Evolutionary conservation across 2,888 invertebrate species (phyloP).

Genomic region (Trypoxylon attenuatum): DNA sequence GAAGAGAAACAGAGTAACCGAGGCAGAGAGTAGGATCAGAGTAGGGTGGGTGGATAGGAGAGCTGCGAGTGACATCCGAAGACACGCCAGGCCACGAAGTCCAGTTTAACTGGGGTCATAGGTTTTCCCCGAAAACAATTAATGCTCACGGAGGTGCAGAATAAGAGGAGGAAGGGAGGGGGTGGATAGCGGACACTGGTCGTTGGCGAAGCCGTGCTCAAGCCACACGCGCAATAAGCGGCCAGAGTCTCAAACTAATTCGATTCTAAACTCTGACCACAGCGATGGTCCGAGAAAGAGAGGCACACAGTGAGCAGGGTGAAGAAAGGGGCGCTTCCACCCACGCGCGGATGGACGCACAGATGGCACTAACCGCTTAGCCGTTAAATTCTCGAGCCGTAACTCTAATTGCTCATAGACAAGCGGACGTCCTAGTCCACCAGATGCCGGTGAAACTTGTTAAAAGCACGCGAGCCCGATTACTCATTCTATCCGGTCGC

Average conservation of each 20-base stretch:
- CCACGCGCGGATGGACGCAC: slow-evolving; percentile 66
- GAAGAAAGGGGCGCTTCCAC: slow-evolving; percentile 36
- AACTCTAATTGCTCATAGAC: slow-evolving; percentile 75
- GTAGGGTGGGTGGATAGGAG: not conserved
- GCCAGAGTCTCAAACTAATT: slow-evolving; percentile 73
- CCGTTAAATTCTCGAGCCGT: slow-evolving; percentile 74
- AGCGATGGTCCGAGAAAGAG: slow-evolving; percentile 50
- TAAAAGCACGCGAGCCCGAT: slow-evolving; percentile 58
- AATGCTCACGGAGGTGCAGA: slow-evolving; percentile 54
- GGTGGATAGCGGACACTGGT: not conserved
- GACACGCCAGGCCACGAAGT: not conserved
- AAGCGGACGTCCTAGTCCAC: slow-evolving; percentile 69
- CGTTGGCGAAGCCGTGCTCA: slow-evolving; percentile 46
- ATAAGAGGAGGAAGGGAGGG: not conserved
- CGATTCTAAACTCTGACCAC: slow-evolving; percentile 75
- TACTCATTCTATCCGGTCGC: slow-evolving; percentile 42
- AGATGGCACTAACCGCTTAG: slow-evolving; percentile 74
- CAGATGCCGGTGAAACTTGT: slow-evolving; percentile 73
- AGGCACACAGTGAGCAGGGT: slow-evolving; percentile 21
- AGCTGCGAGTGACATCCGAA: not conserved
- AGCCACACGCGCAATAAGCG: slow-evolving; percentile 61
- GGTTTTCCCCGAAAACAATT: slow-evolving; percentile 41
- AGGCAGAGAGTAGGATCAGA: not conserved
- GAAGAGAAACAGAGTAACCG: not conserved
- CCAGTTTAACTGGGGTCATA: slow-evolving; percentile 10